Conservation (phyloP, 2,888 invertebrate genomes). For the Teleiodes luculella region DNA sequence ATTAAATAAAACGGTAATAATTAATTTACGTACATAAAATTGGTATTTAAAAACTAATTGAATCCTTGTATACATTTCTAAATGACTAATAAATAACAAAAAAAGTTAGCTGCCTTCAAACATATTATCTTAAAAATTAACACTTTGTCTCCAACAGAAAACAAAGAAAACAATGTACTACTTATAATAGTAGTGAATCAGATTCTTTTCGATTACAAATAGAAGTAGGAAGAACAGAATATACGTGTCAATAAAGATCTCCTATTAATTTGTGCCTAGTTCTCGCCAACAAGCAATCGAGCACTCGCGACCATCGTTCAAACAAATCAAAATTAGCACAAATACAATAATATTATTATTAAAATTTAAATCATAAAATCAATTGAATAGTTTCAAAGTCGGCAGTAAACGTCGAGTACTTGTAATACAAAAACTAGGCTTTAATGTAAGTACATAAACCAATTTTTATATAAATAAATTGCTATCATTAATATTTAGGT, state of each 20-base stretch:
- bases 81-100: neutral
- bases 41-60: too few relatives aligned
- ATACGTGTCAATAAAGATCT: conserved; percentile 42
- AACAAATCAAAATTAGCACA: neutral
- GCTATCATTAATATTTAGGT: conserved; percentile 46
- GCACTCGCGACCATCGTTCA: neutral
- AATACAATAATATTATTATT: too few relatives aligned
- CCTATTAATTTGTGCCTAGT: conserved; percentile 37
- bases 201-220: conserved; percentile 47
- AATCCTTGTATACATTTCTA: neutral
- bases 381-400: neutral
- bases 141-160: conserved; percentile 11
- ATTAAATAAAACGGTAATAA: too few relatives aligned
- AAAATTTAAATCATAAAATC: too few relatives aligned
- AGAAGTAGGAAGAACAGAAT: conserved; percentile 32
- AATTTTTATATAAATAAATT: conserved; percentile 46
- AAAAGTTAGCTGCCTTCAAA: conserved; percentile 1
- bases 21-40: too few relatives aligned
- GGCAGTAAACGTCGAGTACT: neutral
- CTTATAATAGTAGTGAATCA: conserved; percentile 32
- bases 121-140: neutral
- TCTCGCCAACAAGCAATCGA: conserved; percentile 1
- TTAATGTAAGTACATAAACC: conserved; percentile 73
- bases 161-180: conserved; percentile 29
- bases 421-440: neutral